These are phyloP conservation scores for Elysia chlorotica DNA, from an alignment of 1,140 invertebrate genomes.

Conservation along the genomic window DNA sequence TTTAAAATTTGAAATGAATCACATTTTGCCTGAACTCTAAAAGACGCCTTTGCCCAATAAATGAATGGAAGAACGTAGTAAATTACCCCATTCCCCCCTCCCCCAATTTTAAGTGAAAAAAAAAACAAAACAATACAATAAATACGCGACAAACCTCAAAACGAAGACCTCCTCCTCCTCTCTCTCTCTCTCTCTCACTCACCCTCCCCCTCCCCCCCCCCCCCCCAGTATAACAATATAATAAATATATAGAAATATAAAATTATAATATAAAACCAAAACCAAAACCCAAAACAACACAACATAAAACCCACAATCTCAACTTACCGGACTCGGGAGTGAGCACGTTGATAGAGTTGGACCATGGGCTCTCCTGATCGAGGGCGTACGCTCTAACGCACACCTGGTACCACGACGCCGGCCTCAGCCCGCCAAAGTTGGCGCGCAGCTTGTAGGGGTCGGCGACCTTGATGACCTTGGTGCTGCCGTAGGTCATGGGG, in stretches of 20 bases:
- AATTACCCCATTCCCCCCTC: too few species aligned
- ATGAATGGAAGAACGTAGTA: too few species aligned
- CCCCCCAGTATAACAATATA: too few species aligned
- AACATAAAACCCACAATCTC: neutral
- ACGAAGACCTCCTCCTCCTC: too few species aligned
- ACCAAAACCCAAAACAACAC: neutral
- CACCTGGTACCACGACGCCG: slow-evolving; percentile 86
- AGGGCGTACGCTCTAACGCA: slow-evolving; percentile 65
- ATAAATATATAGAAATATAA: slow-evolving; percentile 10
- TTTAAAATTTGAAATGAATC: too few species aligned
- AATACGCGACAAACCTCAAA: too few species aligned
- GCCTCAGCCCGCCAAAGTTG: slow-evolving; percentile 75
- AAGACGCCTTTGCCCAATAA: too few species aligned
- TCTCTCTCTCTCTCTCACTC: too few species aligned
- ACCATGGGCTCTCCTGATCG: slow-evolving; percentile 79
- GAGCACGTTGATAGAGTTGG: slow-evolving; percentile 61
- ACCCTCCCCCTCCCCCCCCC: too few species aligned
- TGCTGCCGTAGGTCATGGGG: slow-evolving; percentile 30
- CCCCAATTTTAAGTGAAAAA: too few species aligned
- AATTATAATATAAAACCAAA: neutral
- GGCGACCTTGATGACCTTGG: slow-evolving; percentile 36
- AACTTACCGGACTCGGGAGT: slow-evolving; percentile 40
- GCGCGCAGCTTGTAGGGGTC: slow-evolving; percentile 63
- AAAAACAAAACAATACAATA: too few species aligned
- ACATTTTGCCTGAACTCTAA: too few species aligned